phyloP scores from a whole-genome alignment of 1,140 invertebrate species.

The Leptoteleia sp. region DNA sequence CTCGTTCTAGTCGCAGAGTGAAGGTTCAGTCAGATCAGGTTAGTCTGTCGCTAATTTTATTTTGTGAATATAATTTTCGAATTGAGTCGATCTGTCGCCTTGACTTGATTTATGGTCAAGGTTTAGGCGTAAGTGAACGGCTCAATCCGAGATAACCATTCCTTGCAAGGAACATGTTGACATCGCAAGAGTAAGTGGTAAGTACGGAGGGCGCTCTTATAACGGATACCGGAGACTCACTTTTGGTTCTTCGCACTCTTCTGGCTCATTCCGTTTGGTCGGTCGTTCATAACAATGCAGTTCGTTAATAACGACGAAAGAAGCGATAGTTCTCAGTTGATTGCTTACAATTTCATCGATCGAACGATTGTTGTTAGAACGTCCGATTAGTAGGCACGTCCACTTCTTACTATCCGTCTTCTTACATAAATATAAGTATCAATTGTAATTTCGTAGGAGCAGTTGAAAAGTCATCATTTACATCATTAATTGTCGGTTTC shows the following conservation, averaged over 20 bases:
- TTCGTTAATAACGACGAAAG: background rate
- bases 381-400: constrained; percentile 3
- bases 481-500: background rate
- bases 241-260: constrained; percentile 30
- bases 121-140: constrained; percentile 46
- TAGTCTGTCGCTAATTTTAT: constrained; percentile 76
- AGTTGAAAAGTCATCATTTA: constrained; percentile 15
- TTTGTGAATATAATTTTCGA: constrained; percentile 64
- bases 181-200: constrained; percentile 79
- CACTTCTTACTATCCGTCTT: constrained; percentile 22
- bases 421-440: constrained; percentile 31
- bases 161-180: constrained; percentile 78
- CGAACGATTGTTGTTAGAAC: background rate
- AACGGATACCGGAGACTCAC: constrained; percentile 21
- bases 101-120: background rate
- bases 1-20: constrained; percentile 75
- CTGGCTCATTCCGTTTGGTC: constrained; percentile 14
- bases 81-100: constrained; percentile 63
- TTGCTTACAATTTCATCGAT: background rate
- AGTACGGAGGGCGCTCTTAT: constrained; percentile 76
- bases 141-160: constrained; percentile 70
- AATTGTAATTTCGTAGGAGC: constrained; percentile 5
- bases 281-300: background rate
- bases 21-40: constrained; percentile 79
- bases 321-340: background rate